Base-by-base conservation (phyloP, 1,140 invertebrate species). In the Cydia splendana region DNA sequence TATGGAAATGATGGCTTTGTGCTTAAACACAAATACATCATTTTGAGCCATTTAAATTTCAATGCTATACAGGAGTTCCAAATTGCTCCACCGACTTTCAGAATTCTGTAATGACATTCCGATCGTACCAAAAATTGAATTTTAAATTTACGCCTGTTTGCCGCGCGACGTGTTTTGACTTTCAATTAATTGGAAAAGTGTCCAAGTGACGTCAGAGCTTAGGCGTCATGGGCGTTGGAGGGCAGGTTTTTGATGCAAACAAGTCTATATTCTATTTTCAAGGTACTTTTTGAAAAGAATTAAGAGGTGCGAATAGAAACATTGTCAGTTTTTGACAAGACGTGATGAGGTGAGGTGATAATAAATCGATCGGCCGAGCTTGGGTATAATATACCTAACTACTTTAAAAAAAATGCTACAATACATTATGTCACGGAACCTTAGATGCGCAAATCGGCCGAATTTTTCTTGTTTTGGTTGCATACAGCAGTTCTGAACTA, bases 141-240 rank as follows among this genome's bases (percentile, higher is more conserved):
- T 57, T 57, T 57, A 57, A 57, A 57, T 51, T 51, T 51, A 24
- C 51, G 34, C 20, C 73, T 51, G 73, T 45, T 38, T 74, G 20
- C n/a, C 15, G 73, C 75, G 73, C 34, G 30, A 48, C 53, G 65
- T 57, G 53, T 57, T 57, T 57, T 57, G 53, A 57, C 51, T 81
- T 77, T 67, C 74, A 28, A 73, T 73, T 75, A 67, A 57, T 57
- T 57, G 53, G 53, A 57, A 57, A 57, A 57, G 15, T 57, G 53
- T 57, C n/a, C 53, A 57, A 57, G 53, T 57, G 67, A 77, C 53
- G 76, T 79, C 53, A 15, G 51, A n/a, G 5, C 15, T 18, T 18
- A 15, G 48, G 48, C 48, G 13, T 15, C 15, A 1, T 42, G 38
- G 1, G 38, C 38, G 7, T 42, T 10, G 7, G 13, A 5, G 0